phyloP scores from a whole-genome alignment of 2,113 vertebrate species.

The Synodontis membranacea region DNA sequence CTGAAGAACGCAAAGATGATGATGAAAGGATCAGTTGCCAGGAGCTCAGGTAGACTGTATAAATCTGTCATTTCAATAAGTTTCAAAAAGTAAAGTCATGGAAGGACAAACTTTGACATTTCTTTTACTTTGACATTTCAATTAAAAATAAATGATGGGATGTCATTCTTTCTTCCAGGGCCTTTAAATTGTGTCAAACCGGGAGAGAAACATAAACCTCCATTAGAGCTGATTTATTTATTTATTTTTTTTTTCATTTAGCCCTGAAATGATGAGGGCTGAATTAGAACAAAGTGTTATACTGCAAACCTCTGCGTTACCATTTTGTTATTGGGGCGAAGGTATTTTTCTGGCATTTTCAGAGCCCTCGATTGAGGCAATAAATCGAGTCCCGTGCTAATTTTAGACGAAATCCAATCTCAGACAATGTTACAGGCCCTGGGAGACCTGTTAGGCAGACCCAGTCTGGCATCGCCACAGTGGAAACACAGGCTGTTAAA shows the following conservation, averaged over 20 bases:
- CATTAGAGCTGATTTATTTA: slow-evolving; percentile 64
- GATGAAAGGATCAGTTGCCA: neutral
- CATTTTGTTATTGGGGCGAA: slow-evolving; percentile 53
- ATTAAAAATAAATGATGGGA: slow-evolving; percentile 55
- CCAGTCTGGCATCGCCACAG: slow-evolving; percentile 68
- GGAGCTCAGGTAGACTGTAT: slow-evolving; percentile 13
- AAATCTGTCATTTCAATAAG: slow-evolving; percentile 49
- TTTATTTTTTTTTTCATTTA: no score
- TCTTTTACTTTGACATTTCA: slow-evolving; percentile 59
- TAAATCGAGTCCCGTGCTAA: slow-evolving; percentile 74
- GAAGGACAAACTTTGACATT: slow-evolving; percentile 58
- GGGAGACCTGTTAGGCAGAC: slow-evolving; percentile 69
- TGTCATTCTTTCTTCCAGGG: slow-evolving; percentile 65
- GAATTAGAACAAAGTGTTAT: slow-evolving; percentile 67
- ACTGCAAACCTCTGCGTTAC: slow-evolving; percentile 55
- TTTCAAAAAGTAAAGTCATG: slow-evolving; percentile 58
- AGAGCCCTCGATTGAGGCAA: slow-evolving; percentile 68
- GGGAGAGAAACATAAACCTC: slow-evolving; percentile 59
- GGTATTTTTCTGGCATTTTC: slow-evolving; percentile 64
- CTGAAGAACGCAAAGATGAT: neutral
- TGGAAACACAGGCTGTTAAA: slow-evolving; percentile 64
- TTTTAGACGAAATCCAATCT: slow-evolving; percentile 75
- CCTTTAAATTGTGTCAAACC: slow-evolving; percentile 61
- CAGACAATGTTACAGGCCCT: slow-evolving; percentile 71
- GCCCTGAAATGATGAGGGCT: slow-evolving; percentile 61